A percentile compares a stretch with the other conserved stretches of the same genome.
phyloP scores from a whole-genome alignment of 2,888 invertebrate genomes.

The Catocala nupta region DNA sequence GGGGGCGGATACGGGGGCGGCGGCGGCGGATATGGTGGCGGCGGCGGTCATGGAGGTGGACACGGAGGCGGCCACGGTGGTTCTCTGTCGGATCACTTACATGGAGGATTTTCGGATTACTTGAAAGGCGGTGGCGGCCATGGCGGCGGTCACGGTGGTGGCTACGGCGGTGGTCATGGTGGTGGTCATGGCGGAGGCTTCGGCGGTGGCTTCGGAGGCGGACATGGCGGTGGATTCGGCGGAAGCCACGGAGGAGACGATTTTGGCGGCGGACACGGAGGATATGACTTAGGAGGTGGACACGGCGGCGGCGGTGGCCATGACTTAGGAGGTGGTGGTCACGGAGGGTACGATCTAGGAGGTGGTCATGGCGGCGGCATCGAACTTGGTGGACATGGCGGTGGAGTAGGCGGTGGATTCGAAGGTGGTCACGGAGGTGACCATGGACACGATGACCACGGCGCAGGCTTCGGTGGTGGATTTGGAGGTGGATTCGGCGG shows the following conservation, averaged over 20 bases:
- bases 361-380: constrained; percentile 49
- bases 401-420: constrained; percentile 38
- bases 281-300: constrained; percentile 45
- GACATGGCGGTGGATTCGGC: constrained; percentile 35
- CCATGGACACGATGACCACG: constrained; percentile 52
- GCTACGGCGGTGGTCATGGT: constrained; percentile 30
- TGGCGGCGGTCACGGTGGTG: constrained; percentile 58
- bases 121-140: constrained; percentile 68
- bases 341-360: constrained; percentile 42
- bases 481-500: constrained; percentile 51
- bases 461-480: constrained; percentile 50
- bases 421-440: constrained; percentile 66
- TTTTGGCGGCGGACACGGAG: constrained; percentile 52
- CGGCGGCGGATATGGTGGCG: constrained; percentile 36
- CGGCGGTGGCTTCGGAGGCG: constrained; percentile 36
- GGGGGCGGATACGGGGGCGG: constrained; percentile 51
- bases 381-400: constrained; percentile 48
- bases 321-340: constrained; percentile 39
- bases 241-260: constrained; percentile 50
- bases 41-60: constrained; percentile 39
- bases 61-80: constrained; percentile 67
- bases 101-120: constrained; percentile 36
- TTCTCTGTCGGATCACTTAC: constrained; percentile 3
- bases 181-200: constrained; percentile 30
- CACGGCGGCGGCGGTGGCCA: constrained; percentile 46